These are phyloP conservation scores for Bos indicus DNA, from an alignment of 2,113 vertebrate species.

Conservation along the genomic window DNA sequence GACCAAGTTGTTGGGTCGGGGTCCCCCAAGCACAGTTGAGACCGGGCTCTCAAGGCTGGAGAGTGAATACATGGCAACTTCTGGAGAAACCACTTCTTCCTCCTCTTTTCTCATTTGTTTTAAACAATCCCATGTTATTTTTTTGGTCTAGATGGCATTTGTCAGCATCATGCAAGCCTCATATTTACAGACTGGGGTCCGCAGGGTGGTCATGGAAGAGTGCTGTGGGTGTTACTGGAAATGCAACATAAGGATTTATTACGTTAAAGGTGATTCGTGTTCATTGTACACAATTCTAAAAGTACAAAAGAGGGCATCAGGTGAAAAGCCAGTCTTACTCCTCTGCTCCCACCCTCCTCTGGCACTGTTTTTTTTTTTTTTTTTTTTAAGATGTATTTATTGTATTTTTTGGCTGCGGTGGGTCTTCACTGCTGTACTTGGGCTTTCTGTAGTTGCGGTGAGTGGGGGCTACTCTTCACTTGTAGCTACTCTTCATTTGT, in stretches of 20 bases:
- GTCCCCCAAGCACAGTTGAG: background rate
- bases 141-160: background rate
- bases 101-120: background rate
- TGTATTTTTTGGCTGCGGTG: background rate
- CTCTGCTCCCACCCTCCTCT: background rate
- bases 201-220: background rate
- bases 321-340: background rate
- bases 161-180: background rate
- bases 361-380: background rate
- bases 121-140: background rate
- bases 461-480: background rate
- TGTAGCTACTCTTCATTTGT: background rate
- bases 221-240: background rate
- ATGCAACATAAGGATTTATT: background rate
- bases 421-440: background rate
- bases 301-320: background rate
- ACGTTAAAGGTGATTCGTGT: background rate
- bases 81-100: background rate
- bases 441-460: background rate
- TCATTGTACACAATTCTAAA: background rate
- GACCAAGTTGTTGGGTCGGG: background rate
- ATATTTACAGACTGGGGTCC: background rate
- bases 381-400: background rate
- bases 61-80: background rate
- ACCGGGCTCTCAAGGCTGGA: background rate